Evolutionary conservation across 2,888 invertebrate species (phyloP).

Genomic region (Morpho achilles): DNA sequence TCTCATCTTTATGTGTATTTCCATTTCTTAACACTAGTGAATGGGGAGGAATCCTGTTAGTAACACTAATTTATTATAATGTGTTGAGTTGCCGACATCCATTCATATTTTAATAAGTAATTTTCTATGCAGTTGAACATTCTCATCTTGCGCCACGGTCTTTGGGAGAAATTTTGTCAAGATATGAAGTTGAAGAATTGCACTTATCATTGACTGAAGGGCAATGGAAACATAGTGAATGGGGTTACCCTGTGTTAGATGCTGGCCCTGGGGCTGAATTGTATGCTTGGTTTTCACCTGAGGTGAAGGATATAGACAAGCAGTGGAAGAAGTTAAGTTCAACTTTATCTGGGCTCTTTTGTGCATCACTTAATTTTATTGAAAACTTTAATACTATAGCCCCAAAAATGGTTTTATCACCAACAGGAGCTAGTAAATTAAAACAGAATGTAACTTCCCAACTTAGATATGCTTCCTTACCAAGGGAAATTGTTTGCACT

Average conservation of each 20-base stretch:
- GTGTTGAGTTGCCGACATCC: too few species aligned
- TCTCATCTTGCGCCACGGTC: conserved; percentile 93
- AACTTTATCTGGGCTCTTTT: conserved; percentile 95
- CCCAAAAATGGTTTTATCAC: conserved; percentile 91
- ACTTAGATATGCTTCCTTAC: conserved; percentile 92
- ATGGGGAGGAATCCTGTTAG: conserved; percentile 81
- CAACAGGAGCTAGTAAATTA: conserved; percentile 79
- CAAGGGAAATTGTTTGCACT: conserved; percentile 97
- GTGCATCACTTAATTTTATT: conserved; percentile 97
- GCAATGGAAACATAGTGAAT: conserved; percentile 93
- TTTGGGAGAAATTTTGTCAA: conserved; percentile 90
- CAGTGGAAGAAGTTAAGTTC: conserved; percentile 94
- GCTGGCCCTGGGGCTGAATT: conserved; percentile 96
- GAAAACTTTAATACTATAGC: conserved; percentile 89
- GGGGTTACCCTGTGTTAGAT: conserved; percentile 95
- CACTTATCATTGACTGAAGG: conserved; percentile 96
- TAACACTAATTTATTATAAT: conserved; percentile 25
- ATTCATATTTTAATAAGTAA: too few species aligned
- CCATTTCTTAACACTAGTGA: conserved; percentile 92
- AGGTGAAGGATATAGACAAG: conserved; percentile 84
- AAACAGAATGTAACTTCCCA: conserved; percentile 73
- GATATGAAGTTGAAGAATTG: conserved; percentile 92
- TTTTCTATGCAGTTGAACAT: conserved; percentile 83
- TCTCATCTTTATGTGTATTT: conserved; percentile 94
- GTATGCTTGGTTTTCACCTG: conserved; percentile 92